phyloP scores from a whole-genome alignment of 1,140 invertebrate species.

The Sitobion miscanthi region DNA sequence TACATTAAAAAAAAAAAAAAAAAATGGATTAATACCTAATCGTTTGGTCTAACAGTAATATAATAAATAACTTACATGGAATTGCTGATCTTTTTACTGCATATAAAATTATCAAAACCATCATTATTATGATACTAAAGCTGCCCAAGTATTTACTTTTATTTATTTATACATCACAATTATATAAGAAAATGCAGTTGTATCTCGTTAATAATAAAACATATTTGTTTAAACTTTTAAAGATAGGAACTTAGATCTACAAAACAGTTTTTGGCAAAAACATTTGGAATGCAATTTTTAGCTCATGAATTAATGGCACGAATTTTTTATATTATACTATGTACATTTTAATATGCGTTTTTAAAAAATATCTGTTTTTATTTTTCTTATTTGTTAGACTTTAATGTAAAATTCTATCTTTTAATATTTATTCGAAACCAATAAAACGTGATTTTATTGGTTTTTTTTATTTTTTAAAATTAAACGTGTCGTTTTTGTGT shows the following conservation, averaged over 20 bases:
- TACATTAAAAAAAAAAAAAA: not conserved
- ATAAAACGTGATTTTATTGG: not conserved
- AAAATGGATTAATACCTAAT: not conserved
- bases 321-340: not conserved
- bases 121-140: not conserved
- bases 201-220: not conserved
- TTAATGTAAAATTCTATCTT: not conserved
- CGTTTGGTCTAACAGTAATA: not conserved
- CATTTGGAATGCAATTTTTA: slow-evolving; percentile 25
- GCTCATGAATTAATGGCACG: not conserved
- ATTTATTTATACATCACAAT: slow-evolving; percentile 9
- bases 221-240: not conserved
- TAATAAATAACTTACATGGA: not conserved
- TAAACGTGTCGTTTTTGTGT: not conserved
- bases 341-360: not conserved
- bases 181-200: not conserved
- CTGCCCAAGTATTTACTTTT: not conserved
- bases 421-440: not conserved
- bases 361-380: not conserved
- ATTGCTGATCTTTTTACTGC: not conserved
- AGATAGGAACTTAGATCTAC: not conserved
- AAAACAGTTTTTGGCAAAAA: slow-evolving; percentile 37
- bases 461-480: not conserved
- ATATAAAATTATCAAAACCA: not conserved
- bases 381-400: not conserved